These are phyloP conservation scores for Aleiodes testaceus DNA, from an alignment of 2,888 invertebrate genomes.

Conservation along the genomic window DNA sequence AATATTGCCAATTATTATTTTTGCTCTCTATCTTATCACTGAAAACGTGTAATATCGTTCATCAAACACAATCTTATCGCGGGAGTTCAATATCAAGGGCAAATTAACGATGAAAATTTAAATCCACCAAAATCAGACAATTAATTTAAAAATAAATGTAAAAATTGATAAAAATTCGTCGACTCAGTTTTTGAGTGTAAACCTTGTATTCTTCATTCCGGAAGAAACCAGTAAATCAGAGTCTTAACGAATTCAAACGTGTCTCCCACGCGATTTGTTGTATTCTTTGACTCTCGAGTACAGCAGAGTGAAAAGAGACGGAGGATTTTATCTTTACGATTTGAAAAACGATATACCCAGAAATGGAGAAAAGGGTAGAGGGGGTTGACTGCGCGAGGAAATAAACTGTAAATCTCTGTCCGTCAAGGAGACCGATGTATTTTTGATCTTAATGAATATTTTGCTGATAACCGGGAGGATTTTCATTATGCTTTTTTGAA, in stretches of 20 bases:
- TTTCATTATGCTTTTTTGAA: too few relatives aligned
- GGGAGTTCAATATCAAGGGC: constrained; percentile 40
- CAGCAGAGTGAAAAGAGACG: constrained; percentile 13
- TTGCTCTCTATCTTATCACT: constrained; percentile 17
- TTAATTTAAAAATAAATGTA: background rate
- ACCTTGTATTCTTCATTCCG: constrained; percentile 61
- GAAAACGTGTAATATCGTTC: background rate
- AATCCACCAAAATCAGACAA: background rate
- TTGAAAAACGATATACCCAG: background rate
- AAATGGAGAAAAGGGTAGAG: constrained; percentile 11
- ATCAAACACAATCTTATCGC: constrained; percentile 2
- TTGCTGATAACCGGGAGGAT: background rate
- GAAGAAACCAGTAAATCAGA: constrained; percentile 69
- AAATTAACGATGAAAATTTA: background rate
- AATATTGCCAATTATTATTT: background rate
- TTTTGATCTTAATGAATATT: constrained; percentile 6
- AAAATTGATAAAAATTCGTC: too few relatives aligned
- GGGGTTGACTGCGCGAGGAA: constrained; percentile 57
- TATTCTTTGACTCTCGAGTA: constrained; percentile 11
- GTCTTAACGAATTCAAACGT: constrained; percentile 67
- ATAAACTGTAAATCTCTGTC: constrained; percentile 64
- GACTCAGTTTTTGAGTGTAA: too few relatives aligned
- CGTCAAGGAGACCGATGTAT: constrained; percentile 23
- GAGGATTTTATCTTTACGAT: constrained; percentile 22
- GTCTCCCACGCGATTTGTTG: constrained; percentile 25